Evolutionary conservation across 2,113 vertebrate species (phyloP), one percentile per base, ranked within the genome.

Genomic region (Tragelaphus buxtoni): DNA sequence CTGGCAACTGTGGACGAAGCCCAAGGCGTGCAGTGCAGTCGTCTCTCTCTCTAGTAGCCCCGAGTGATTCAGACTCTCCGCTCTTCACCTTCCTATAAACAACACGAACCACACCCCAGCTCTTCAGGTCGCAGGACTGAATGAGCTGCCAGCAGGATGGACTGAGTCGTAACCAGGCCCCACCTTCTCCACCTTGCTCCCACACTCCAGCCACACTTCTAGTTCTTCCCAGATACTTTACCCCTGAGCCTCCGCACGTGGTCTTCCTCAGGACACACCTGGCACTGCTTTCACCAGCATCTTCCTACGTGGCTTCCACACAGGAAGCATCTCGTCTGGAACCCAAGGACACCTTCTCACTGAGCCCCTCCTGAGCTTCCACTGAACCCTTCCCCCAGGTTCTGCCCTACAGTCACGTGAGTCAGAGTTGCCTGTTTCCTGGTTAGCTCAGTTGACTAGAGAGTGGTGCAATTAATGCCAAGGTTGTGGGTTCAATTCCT

Each of bases 41-140:
- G 8, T 35, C 9, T 80, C 16, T n/a, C 69, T 28, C 18, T 5
- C 12, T 16, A 61, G 24, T 0, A 13, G 13, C 47, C 47, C 24
- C 7, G 2, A 5, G 42, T 12, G 60, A 22, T 14, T 16, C 55
- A 56, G 22, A 14, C 9, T 77, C 45, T 45, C 26, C 5, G 26
- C 3, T 12, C 30, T 7, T 32, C n/a, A 51, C n/a, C 16, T 24
- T 56, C 18, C 55, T n/a, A 14, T 30, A 5, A 24, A 32, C 42
- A 9, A 13, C 45, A 10, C 0, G 0, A 51, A n/a, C 45, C 51
- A 39, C 4, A 13, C 14, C 12, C 30, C 58, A 9, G 2, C 4
- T 32, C 39, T 35, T 28, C 85, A 90, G 45, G 7, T 2, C n/a
- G 47, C 22, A 18, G 60, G 84, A 2, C 11, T 26, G 24, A 80